Conservation (phyloP, 2,888 invertebrate species). For the Endotricha flammealis region DNA sequence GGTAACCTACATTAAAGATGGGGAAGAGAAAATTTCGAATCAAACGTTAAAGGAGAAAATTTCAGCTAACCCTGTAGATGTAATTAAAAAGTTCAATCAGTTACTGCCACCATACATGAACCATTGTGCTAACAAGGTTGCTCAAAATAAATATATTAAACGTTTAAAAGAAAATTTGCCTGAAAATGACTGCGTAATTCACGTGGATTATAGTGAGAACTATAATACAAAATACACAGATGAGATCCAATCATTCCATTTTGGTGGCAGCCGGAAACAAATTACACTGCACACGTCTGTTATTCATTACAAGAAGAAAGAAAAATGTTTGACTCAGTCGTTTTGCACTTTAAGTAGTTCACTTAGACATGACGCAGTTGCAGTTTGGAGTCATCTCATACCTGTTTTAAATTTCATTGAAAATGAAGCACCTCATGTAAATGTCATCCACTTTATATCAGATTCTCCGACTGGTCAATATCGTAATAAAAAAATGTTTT, state of each 20-base stretch:
- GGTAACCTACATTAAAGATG: slow-evolving; percentile 1
- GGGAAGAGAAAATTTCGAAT: not conserved
- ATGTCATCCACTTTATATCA: slow-evolving; percentile 8
- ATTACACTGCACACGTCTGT: slow-evolving; percentile 4
- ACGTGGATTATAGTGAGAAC: slow-evolving; percentile 11
- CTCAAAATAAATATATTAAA: slow-evolving; percentile 5
- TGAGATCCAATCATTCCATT: slow-evolving; percentile 13
- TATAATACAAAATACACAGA: slow-evolving; percentile 6
- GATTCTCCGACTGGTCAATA: slow-evolving; percentile 12
- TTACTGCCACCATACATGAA: not conserved
- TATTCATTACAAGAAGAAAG: not conserved
- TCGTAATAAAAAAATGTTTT: slow-evolving; percentile 6
- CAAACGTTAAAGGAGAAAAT: not conserved
- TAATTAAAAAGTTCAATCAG: not conserved
- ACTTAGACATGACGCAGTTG: slow-evolving; percentile 10
- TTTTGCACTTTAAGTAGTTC: slow-evolving; percentile 12
- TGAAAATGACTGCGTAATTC: slow-evolving; percentile 1
- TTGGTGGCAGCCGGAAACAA: slow-evolving; percentile 11
- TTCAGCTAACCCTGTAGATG: not conserved
- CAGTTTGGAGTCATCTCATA: slow-evolving; percentile 13
- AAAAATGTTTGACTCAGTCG: slow-evolving; percentile 2
- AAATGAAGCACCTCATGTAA: slow-evolving; percentile 4
- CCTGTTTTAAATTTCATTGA: slow-evolving; percentile 8
- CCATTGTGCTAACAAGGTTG: slow-evolving; percentile 4
- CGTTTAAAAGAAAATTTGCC: slow-evolving; percentile 3